Evolutionary conservation across 2,797 vertebrate species (phyloP), one percentile per base, ranked within the genome.

Genomic region (Crypturellus tataupa): DNA sequence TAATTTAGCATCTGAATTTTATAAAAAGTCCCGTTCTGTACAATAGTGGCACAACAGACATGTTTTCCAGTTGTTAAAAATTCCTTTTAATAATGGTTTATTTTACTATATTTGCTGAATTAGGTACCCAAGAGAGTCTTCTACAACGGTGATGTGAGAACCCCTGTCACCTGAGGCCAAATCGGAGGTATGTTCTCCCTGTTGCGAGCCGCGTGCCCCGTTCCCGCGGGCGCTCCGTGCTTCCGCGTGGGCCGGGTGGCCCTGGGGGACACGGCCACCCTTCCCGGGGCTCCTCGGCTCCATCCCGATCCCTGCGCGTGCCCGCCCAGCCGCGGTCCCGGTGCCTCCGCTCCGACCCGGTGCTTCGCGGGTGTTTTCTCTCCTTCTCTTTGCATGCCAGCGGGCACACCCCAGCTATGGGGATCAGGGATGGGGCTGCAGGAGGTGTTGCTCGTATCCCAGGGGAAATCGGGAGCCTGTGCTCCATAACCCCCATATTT

Each of bases 51-150:
- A 90, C 14, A 21, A 72, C 60, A 70, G 89, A 73, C 79, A 60
- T 88, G 73, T 76, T 95, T 83, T 85, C 72, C 24, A 39, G 47
- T 53, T 53, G 84, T 80, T 83, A 87, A 94, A 84, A 93, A 55
- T 91, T 85, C 95, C 95, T 96, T 97, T 97, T 98, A 98, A 98
- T 98, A 94, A 96, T 78, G 53, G 89, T 97, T 97, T 98, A 96
- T 98, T 98, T 98, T 98, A 97, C 97, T 98, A 73, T 98, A 97
- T 98, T 98, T 98, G 87, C 97, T 96, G 90, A 98, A 97, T 97
- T 93, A 98, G 98, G 98, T 98, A 98, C 96, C 98, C 98, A 96
- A 98, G 98, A 97, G 98, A 98, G 96, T 98, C 98, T 46, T 98
- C 98, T 96, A 97, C 98, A 97, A 98, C 98, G 93, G 98, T 98